Evolutionary conservation across 2,797 vertebrate species (phyloP), one percentile per base, ranked within the genome.

Genomic region (Dermochelys coriacea): DNA sequence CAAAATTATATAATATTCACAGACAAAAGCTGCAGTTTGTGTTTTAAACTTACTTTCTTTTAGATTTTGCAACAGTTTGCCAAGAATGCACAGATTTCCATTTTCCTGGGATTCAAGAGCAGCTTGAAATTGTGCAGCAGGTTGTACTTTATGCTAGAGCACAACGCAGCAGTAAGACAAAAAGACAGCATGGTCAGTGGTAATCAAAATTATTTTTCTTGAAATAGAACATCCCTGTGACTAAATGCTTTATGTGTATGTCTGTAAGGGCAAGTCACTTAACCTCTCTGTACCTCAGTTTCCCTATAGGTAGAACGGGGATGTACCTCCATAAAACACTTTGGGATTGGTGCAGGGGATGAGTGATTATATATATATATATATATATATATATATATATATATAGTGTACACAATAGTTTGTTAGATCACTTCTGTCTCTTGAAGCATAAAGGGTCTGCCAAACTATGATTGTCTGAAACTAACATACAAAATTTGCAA

Each of bases 71-170:
- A 87, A 99, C 99, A 0, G 99, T 99, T 95, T 99, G 99, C 57
- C 99, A 99, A 97, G 99, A 99, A 97, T 99, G 99, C 91, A 99
- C 99, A 0, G 99, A 99, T 94, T 99, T 99, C 98, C 99, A 99
- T 97, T 99, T 99, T 93, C 98, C 98, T 27, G 98, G 98, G 75
- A 98, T 99, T 96, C 99, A 99, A 93, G 99, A 99, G 96, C 99
- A 99, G 97, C 98, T 99, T 97, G 99, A 99, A 92, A 98, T 99
- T 94, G 98, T 99, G 96, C 99, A 99, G 98, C 99, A 99, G 98
- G 99, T 99, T 97, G 98, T 99, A 96, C 99, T 99, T 80, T 99
- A 99, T 37, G 99, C 99, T n/a, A 98, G 99, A 97, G 98, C 98
- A 45, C 99, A 99, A 96, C 98, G 98, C 92, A 99, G 97, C 98